Percentiles rank a stretch among this genome's conserved stretches.
Conservation (phyloP, 2,113 vertebrate species). For the Sinosuthora webbiana region DNA sequence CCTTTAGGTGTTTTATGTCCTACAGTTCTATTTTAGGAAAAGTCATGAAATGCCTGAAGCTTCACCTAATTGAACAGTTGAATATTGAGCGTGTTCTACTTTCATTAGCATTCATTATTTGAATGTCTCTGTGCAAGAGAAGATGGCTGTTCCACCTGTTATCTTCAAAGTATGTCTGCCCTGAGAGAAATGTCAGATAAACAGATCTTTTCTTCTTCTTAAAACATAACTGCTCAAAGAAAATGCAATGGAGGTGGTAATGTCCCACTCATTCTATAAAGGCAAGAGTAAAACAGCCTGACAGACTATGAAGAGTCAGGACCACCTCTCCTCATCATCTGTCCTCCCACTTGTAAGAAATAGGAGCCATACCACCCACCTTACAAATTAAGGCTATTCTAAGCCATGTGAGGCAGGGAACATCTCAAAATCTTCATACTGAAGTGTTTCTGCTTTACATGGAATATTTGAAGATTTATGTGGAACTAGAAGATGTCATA, state of each 20-base stretch:
- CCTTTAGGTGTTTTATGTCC: not conserved
- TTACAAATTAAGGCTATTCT: not conserved
- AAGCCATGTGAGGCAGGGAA: rapidly evolving
- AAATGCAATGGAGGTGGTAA: not conserved
- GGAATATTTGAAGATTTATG: not conserved
- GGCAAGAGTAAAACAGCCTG: not conserved
- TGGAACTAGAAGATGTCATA: not conserved
- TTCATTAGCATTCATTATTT: not conserved
- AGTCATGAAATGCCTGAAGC: not conserved
- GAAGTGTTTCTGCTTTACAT: not conserved
- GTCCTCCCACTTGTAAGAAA: not conserved
- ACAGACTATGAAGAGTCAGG: not conserved
- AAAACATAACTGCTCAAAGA: not conserved
- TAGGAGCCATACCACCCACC: not conserved
- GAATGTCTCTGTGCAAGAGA: not conserved
- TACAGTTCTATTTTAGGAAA: not conserved
- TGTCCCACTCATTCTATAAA: not conserved
- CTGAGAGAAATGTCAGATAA: not conserved
- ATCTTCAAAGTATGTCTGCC: not conserved
- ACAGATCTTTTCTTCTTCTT: not conserved
- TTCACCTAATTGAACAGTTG: not conserved
- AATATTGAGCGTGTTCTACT: not conserved
- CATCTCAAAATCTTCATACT: not conserved
- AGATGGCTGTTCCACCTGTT: not conserved
- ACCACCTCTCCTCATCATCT: not conserved